phyloP scores from a whole-genome alignment of 2,888 invertebrate species.

The Scaptomyza reducta region DNA sequence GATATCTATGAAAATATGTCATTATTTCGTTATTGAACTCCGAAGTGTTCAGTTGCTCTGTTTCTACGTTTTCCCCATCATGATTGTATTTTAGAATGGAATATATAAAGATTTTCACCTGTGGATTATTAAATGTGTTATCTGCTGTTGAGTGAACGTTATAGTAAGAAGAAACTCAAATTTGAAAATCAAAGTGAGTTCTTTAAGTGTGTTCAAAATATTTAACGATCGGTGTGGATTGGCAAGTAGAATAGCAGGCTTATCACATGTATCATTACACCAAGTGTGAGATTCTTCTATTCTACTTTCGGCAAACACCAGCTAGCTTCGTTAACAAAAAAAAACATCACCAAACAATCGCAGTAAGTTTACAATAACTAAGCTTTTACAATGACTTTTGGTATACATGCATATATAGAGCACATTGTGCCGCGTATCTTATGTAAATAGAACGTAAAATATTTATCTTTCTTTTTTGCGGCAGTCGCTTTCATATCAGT shows the following conservation, averaged over 20 bases:
- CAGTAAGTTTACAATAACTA: slow-evolving; percentile 34
- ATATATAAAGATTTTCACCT: slow-evolving; percentile 10
- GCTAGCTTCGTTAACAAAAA: slow-evolving; percentile 23
- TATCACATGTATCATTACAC: slow-evolving; percentile 69
- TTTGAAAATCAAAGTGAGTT: background rate
- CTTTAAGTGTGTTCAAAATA: background rate
- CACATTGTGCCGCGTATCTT: slow-evolving; percentile 33
- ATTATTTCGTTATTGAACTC: slow-evolving; percentile 80
- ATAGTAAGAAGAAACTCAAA: background rate
- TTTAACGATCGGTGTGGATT: slow-evolving; percentile 55
- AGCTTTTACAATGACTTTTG: background rate
- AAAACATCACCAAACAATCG: background rate
- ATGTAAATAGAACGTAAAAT: slow-evolving; percentile 41
- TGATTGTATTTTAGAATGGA: slow-evolving; percentile 1
- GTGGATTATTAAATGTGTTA: slow-evolving; percentile 32
- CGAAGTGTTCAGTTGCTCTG: slow-evolving; percentile 60
- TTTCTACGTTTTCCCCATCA: slow-evolving; percentile 11
- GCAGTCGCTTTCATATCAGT: slow-evolving; percentile 34
- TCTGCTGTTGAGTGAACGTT: background rate
- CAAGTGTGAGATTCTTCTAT: slow-evolving; percentile 77
- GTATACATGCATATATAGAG: background rate
- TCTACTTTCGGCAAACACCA: slow-evolving; percentile 78
- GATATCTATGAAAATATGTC: slow-evolving; percentile 79
- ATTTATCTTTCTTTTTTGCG: slow-evolving; percentile 39
- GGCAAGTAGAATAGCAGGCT: slow-evolving; percentile 79